phyloP scores from a whole-genome alignment of 2,888 invertebrate genomes.

The Limnephilus auricula region DNA sequence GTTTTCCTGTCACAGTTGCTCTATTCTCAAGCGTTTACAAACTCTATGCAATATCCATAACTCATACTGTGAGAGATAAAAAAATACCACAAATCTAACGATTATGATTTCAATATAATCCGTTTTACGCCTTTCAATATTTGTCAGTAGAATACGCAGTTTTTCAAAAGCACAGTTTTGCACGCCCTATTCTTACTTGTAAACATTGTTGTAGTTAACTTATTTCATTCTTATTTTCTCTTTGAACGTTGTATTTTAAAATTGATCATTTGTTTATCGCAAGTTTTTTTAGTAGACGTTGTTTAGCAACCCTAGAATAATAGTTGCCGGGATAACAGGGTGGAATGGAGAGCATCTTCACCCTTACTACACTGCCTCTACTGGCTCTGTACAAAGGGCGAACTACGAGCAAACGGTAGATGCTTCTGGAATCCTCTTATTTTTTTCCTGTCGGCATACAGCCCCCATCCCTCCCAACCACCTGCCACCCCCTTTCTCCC shows the following conservation, averaged over 20 bases:
- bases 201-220: slow-evolving; percentile 41
- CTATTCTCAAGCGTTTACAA: slow-evolving; percentile 18
- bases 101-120: slow-evolving; percentile 10
- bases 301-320: slow-evolving; percentile 62
- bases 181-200: slow-evolving; percentile 50
- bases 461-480: slow-evolving; percentile 52
- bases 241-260: slow-evolving; percentile 44
- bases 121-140: slow-evolving; percentile 43
- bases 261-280: slow-evolving; percentile 49
- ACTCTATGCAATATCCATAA: slow-evolving; percentile 28
- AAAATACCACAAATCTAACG: background rate
- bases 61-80: slow-evolving; percentile 7
- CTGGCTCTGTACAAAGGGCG: slow-evolving; percentile 44
- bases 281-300: slow-evolving; percentile 39
- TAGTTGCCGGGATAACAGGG: slow-evolving; percentile 58
- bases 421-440: slow-evolving; percentile 54
- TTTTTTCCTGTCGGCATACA: slow-evolving; percentile 60
- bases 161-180: slow-evolving; percentile 47
- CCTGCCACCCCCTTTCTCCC: slow-evolving; percentile 56
- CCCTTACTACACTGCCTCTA: slow-evolving; percentile 42
- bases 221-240: slow-evolving; percentile 43
- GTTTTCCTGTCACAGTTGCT: slow-evolving; percentile 34
- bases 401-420: slow-evolving; percentile 47
- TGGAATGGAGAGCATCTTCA: slow-evolving; percentile 61
- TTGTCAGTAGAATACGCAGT: slow-evolving; percentile 41